These are phyloP conservation scores for Etheostoma perlongum DNA, from an alignment of 2,797 vertebrate genomes.

Conservation along the genomic window DNA sequence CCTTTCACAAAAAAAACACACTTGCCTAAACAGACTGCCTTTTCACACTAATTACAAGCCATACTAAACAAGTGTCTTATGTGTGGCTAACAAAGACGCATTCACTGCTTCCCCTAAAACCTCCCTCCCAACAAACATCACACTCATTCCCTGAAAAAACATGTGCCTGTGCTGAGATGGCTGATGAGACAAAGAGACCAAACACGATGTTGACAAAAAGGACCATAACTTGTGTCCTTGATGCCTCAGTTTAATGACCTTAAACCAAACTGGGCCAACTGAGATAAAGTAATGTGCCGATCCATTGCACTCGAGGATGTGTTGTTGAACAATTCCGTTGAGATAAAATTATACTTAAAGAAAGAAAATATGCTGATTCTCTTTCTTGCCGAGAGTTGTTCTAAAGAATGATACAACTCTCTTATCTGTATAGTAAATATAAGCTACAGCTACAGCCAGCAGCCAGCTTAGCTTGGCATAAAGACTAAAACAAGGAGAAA, in stretches of 20 bases:
- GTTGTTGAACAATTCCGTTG: slow-evolving; percentile 5
- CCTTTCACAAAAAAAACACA: slow-evolving; percentile 50
- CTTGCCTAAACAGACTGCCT: slow-evolving; percentile 62
- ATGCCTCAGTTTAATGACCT: slow-evolving; percentile 22
- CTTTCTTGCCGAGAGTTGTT: neutral
- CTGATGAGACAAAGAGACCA: slow-evolving; percentile 69
- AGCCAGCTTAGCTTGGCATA: slow-evolving; percentile 6
- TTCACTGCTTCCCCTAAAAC: slow-evolving; percentile 59
- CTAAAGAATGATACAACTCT: neutral
- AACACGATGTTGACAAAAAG: slow-evolving; percentile 67
- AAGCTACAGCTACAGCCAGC: neutral
- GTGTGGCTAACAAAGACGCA: slow-evolving; percentile 75
- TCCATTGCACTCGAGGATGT: neutral
- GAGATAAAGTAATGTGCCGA: slow-evolving; percentile 28
- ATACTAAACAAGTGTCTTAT: slow-evolving; percentile 75
- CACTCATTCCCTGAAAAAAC: slow-evolving; percentile 73
- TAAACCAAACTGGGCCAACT: slow-evolving; percentile 20
- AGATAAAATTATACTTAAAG: neutral
- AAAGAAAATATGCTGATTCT: neutral
- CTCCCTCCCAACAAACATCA: slow-evolving; percentile 74
- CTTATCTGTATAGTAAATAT: neutral
- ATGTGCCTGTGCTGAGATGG: slow-evolving; percentile 58
- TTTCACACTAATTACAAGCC: slow-evolving; percentile 68
- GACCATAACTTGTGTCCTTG: slow-evolving; percentile 24
- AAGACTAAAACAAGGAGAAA: neutral